A percentile compares a stretch with the other conserved stretches of the same genome.
Evolutionary conservation across 2,113 vertebrate species (phyloP).

Genomic region (Triplophysa tibetana): DNA sequence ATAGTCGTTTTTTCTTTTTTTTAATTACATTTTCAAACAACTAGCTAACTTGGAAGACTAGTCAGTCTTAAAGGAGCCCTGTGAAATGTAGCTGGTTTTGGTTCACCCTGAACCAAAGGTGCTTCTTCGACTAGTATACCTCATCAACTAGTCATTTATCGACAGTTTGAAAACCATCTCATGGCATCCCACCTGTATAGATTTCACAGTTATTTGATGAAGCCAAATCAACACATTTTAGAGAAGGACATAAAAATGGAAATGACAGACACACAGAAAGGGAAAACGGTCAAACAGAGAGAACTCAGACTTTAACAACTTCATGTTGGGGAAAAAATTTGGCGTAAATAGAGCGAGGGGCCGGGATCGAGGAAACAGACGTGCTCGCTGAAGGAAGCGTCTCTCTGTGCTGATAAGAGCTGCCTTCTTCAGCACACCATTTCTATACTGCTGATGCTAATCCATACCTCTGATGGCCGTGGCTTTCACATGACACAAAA

Average conservation of each 20-base stretch:
- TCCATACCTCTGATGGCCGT: slow-evolving; percentile 44
- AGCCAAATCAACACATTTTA: background rate
- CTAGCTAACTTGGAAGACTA: no score
- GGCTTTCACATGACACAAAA: slow-evolving; percentile 16
- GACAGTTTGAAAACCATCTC: background rate
- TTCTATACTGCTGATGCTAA: slow-evolving; percentile 19
- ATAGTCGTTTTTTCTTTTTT: no score
- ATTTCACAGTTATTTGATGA: slow-evolving; percentile 40
- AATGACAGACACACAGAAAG: slow-evolving; percentile 36
- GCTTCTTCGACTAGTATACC: no score
- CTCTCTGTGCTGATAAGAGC: slow-evolving; percentile 32
- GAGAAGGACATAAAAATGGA: background rate
- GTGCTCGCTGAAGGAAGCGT: slow-evolving; percentile 35
- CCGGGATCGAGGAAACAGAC: slow-evolving; percentile 55
- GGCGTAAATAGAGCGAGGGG: slow-evolving; percentile 66
- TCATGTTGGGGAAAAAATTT: slow-evolving; percentile 41
- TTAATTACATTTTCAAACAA: no score
- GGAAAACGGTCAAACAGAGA: background rate
- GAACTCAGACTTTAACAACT: background rate
- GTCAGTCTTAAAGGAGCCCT: no score
- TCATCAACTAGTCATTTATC: no score
- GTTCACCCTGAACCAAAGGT: no score
- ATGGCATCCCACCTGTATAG: slow-evolving; percentile 37
- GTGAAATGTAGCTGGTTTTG: no score
- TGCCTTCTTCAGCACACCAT: background rate